phyloP scores from a whole-genome alignment of 2,888 invertebrate genomes.

The Empis livida region DNA sequence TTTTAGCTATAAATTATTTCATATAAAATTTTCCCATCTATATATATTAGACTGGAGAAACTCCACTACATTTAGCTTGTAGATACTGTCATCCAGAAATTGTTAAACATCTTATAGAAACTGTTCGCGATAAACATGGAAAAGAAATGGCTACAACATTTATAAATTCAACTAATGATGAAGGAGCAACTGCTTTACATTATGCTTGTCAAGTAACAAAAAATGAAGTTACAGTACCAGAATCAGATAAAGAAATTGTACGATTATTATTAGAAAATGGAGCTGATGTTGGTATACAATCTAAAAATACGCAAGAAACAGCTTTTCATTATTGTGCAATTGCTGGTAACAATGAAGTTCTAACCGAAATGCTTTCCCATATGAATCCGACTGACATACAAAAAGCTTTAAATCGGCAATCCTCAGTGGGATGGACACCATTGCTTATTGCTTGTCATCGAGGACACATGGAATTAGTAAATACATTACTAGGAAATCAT shows the following conservation, averaged over 20 bases:
- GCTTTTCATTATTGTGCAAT: constrained; percentile 92
- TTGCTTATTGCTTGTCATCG: constrained; percentile 89
- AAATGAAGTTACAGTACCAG: constrained; percentile 58
- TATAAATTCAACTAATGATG: constrained; percentile 77
- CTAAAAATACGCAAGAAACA: constrained; percentile 80
- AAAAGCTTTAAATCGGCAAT: constrained; percentile 87
- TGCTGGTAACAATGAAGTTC: constrained; percentile 89
- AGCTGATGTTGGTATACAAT: constrained; percentile 75
- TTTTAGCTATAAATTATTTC: background rate
- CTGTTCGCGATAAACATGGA: constrained; percentile 62
- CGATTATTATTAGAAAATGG: constrained; percentile 80
- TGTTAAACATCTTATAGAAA: constrained; percentile 71
- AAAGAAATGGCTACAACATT: constrained; percentile 69
- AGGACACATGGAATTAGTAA: constrained; percentile 90
- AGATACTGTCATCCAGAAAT: constrained; percentile 74
- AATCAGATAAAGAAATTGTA: constrained; percentile 76
- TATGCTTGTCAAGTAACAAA: constrained; percentile 84
- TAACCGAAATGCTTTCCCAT: constrained; percentile 85
- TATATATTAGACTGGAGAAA: constrained; percentile 68
- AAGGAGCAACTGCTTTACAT: constrained; percentile 89
- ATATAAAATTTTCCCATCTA: no score
- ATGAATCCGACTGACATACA: constrained; percentile 85
- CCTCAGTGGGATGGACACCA: constrained; percentile 93
- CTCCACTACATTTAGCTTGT: constrained; percentile 89
- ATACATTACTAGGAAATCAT: constrained; percentile 78